Evolutionary conservation across 1,140 invertebrate genomes (phyloP).

Genomic region (Zaprionus africanus): DNA sequence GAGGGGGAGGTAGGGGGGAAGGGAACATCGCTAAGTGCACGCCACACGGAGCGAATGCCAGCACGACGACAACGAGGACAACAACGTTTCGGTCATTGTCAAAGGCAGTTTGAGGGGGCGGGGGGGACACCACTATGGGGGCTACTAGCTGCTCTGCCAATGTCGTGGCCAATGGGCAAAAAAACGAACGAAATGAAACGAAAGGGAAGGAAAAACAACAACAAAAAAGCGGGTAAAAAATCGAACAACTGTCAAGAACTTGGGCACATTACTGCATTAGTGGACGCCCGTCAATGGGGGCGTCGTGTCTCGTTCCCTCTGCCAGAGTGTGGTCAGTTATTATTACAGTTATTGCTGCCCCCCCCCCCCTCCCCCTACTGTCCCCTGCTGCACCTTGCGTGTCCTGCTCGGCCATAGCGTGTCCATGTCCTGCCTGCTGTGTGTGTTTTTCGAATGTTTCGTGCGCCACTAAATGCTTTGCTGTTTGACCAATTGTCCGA

Average conservation of each 20-base stretch:
- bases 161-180: slow-evolving; percentile 41
- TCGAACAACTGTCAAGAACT: slow-evolving; percentile 39
- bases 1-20: not conserved
- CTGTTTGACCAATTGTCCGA: slow-evolving; percentile 34
- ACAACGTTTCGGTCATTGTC: slow-evolving; percentile 61
- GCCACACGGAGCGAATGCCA: slow-evolving; percentile 21
- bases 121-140: not conserved
- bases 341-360: slow-evolving; percentile 36
- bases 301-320: not conserved
- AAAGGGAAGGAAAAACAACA: slow-evolving; percentile 5
- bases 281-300: slow-evolving; percentile 9
- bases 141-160: slow-evolving; percentile 20
- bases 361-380: no score
- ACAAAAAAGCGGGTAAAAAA: slow-evolving; percentile 19
- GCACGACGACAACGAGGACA: slow-evolving; percentile 26
- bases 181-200: not conserved
- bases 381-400: not conserved
- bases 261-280: slow-evolving; percentile 27
- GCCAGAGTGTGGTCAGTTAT: slow-evolving; percentile 38
- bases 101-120: slow-evolving; percentile 47
- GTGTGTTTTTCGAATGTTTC: slow-evolving; percentile 45
- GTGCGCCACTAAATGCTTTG: slow-evolving; percentile 51
- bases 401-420: slow-evolving; percentile 22
- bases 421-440: slow-evolving; percentile 13
- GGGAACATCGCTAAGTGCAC: slow-evolving; percentile 45